Evolutionary conservation across 2,888 invertebrate species (phyloP), one percentile per base, ranked within the genome.

Genomic region (Muschampia plurimacula): DNA sequence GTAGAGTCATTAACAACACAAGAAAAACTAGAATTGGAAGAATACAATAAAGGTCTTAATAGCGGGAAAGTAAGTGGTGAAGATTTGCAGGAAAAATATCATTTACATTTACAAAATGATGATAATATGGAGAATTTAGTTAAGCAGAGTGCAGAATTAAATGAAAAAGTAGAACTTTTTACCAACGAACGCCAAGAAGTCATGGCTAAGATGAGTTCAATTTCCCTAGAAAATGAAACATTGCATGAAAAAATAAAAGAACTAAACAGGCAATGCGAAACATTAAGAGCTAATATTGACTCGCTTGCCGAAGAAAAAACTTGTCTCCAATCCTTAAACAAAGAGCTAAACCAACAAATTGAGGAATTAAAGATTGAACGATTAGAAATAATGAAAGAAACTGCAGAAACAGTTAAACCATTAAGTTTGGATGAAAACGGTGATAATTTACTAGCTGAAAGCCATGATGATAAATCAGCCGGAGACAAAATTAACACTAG

Each of bases 1-100:
- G 96, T 97, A 0, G 97, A 97, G 82, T 94, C 96, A 13, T 89
- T 97, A 74, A 96, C 96, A 22, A 96, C 96, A 74, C 96, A 96
- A 88, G 96, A 96, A 85, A 96, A 96, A 81, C 83, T 96, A 62
- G 96, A 96, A 85, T 90, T 96, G 67, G 96, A 96, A 84, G 96
- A 96, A 78, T 96, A 96, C 79, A 96, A 96, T 77, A 96, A 96
- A 82, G 92, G 93, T 64, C 88, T 92, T 36, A 84, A 86, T 75
- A 83, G 85, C 77, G 83, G 83, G 65, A 86, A 86, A 77, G 74
- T 77, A 80, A 82, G 76, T 13, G 41, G 52, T 12, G 73, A 60
- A 36, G 22, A 49, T 41, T 64, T 76, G 74, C 76, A 81, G 15
- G 76, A 79, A 66, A 74, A 15, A 60, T 69, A 69, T 69, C 59